A percentile compares a stretch with the other conserved stretches of the same genome.
These are phyloP conservation scores for Streptopelia turtur DNA, from an alignment of 2,797 vertebrate genomes.

Conservation along the genomic window DNA sequence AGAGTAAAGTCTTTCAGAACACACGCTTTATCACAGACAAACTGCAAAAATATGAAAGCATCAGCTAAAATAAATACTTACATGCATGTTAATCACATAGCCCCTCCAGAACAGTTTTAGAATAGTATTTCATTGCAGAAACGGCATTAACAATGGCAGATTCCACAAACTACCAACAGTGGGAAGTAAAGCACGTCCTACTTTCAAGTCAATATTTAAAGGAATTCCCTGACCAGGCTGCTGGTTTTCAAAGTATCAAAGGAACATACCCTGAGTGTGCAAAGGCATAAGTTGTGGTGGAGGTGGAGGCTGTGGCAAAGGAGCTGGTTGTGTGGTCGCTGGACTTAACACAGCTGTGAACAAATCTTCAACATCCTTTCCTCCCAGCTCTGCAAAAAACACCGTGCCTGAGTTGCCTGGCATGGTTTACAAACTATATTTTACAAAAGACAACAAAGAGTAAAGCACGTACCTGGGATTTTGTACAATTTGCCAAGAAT, in stretches of 20 bases:
- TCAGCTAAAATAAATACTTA: background rate
- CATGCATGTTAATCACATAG: background rate
- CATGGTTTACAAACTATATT: background rate
- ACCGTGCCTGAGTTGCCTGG: background rate
- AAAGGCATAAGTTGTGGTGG: constrained; percentile 81
- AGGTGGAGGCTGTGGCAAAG: constrained; percentile 85
- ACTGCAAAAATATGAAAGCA: background rate
- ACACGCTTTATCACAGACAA: background rate
- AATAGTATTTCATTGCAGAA: background rate
- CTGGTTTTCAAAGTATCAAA: background rate
- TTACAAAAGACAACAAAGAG: background rate
- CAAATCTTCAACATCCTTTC: constrained; percentile 98
- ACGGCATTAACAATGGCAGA: background rate
- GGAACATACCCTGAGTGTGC: constrained; percentile 84
- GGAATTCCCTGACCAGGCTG: background rate
- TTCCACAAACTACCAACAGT: background rate
- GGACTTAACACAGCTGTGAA: constrained; percentile 98
- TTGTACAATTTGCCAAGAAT: constrained; percentile 98
- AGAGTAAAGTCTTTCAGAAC: background rate
- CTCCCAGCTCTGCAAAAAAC: constrained; percentile 89
- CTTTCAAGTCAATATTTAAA: background rate
- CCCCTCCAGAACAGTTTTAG: background rate
- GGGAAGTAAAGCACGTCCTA: background rate
- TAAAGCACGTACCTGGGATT: constrained; percentile 91
- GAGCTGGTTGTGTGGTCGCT: constrained; percentile 84